Evolutionary conservation across 2,888 invertebrate genomes (phyloP), one percentile per base, ranked within the genome.

Genomic region (Meliscaeva auricollis): DNA sequence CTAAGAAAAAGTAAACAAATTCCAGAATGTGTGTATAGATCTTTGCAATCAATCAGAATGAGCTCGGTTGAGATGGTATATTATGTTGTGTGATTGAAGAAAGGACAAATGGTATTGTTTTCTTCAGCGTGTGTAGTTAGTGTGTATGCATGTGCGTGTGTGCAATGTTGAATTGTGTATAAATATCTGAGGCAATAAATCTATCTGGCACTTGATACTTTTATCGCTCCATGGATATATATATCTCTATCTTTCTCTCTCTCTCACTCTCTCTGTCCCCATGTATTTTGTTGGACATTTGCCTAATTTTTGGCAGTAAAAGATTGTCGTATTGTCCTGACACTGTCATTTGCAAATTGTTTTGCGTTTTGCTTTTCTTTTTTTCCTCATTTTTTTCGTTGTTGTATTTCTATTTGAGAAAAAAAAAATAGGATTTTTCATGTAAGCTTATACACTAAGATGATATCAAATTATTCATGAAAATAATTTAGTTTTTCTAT

Each of bases 21-120:
- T 68, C 26, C 68, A 52, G 68, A n/a, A 54, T 44, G 35, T 50
- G 48, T 26, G 26, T 26, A 3, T 50, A 81, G 44, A 81, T 81
- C 81, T 70, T 70, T 64, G 70, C 70, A 75, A 76, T 81, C 81
- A 81, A 81, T 76, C 75, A 81, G 64, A 81, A 68, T 62, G 74
- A 80, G 73, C 44, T 79, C 13, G 20, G 17, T 38, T 11, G 38
- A 32, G 77, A 54, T 70, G 77, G 44, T 56, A 38, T 56, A 66
- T 66, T 48, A 44, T 58, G 58, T 50, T 50, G 64, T 73, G 72
- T 58, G 66, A 66, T 73, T 79, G 79, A 56, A 56, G 78, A 48
- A 48, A 64, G 62, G 17, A 56, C 44, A 72, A 72, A 58, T 78
- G 46, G 72, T 73, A 35, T 72, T 72, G 72, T 72, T 78, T 78